Evolutionary conservation across 2,888 invertebrate genomes (phyloP).

Genomic region (Galerucella nymphaeae): DNA sequence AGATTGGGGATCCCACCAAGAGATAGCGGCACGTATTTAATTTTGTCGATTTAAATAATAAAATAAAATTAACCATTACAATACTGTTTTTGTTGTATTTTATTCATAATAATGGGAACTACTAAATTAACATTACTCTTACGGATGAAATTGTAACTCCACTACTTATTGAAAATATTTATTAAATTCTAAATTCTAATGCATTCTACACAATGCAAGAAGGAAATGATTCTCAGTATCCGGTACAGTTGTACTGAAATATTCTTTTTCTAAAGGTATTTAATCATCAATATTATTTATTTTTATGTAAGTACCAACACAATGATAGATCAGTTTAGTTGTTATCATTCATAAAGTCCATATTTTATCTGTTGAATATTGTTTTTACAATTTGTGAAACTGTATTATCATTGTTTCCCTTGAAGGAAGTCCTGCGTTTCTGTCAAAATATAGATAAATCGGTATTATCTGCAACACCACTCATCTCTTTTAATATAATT

Average conservation of each 20-base stretch:
- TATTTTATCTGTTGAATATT: background rate
- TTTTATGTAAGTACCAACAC: no score
- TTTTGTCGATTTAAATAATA: background rate
- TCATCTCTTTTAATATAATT: background rate
- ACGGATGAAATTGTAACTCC: no score
- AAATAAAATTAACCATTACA: background rate
- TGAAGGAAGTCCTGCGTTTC: background rate
- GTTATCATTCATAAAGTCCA: background rate
- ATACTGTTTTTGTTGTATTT: no score
- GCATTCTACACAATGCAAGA: background rate
- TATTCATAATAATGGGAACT: no score
- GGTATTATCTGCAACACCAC: background rate
- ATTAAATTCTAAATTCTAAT: no score
- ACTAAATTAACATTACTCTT: no score
- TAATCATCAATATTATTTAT: no score
- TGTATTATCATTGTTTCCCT: background rate
- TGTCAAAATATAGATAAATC: background rate
- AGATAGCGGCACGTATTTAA: background rate
- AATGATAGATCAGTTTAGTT: background rate
- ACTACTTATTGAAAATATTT: no score
- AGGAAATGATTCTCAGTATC: background rate
- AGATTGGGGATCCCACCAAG: background rate
- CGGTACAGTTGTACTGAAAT: background rate
- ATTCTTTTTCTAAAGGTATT: no score
- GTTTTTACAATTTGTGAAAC: background rate